A percentile compares a stretch with the other conserved stretches of the same genome.
Conservation (phyloP, 2,113 vertebrate species). For the Cynocephalus volans region DNA sequence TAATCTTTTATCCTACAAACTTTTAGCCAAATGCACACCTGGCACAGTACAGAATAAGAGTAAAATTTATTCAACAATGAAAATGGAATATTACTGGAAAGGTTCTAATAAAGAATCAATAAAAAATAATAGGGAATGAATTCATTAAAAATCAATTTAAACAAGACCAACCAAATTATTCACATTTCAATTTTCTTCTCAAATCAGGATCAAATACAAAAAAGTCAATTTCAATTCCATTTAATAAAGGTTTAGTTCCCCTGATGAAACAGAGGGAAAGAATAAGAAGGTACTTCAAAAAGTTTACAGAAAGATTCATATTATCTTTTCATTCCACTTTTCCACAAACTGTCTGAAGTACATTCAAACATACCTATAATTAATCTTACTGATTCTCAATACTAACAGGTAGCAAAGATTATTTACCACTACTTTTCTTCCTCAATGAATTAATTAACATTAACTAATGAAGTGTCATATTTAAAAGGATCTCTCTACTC, state of each 20-base stretch:
- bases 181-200: slow-evolving; percentile 59
- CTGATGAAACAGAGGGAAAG: slow-evolving; percentile 25
- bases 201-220: slow-evolving; percentile 54
- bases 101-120: background rate
- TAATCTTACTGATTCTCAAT: background rate
- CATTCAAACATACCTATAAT: background rate
- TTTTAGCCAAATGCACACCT: background rate
- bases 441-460: background rate
- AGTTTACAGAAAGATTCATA: too few relatives aligned
- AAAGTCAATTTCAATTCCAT: slow-evolving; percentile 54
- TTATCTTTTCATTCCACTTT: too few relatives aligned
- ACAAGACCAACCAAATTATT: slow-evolving; percentile 58
- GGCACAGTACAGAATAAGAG: background rate
- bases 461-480: background rate
- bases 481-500: slow-evolving; percentile 1
- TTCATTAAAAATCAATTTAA: slow-evolving; percentile 36
- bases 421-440: background rate
- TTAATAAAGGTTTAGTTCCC: slow-evolving; percentile 29
- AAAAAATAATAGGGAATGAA: slow-evolving; percentile 13
- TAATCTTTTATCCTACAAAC: background rate
- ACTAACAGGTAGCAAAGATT: background rate
- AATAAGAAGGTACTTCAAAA: background rate
- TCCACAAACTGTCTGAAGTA: too few relatives aligned
- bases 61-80: background rate
- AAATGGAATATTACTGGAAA: slow-evolving; percentile 1